Percentiles rank a stretch among this genome's conserved stretches.
phyloP scores from a whole-genome alignment of 2,797 vertebrate species.

The Yasuhikotakia modesta region DNA sequence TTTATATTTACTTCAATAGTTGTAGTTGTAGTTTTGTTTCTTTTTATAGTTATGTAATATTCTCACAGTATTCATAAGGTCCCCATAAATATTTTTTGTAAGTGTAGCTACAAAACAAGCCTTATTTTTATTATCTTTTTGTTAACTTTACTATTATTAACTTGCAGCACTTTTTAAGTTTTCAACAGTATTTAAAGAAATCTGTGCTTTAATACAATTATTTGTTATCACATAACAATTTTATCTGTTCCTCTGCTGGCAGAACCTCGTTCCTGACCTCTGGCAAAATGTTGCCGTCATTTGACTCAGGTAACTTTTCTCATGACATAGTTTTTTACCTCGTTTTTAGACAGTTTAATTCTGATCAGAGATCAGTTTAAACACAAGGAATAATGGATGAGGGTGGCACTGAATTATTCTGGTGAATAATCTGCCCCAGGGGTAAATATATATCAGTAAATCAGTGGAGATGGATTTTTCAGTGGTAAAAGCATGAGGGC shows the following conservation, averaged over 20 bases:
- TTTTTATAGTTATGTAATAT: background rate
- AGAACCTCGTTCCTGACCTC: constrained; percentile 32
- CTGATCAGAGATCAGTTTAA: constrained; percentile 17
- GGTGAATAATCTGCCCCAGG: constrained; percentile 7
- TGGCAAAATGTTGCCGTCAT: constrained; percentile 26
- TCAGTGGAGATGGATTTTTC: constrained; percentile 32
- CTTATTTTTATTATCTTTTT: no score
- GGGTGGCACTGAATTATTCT: background rate
- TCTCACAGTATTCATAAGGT: no score
- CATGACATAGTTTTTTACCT: constrained; percentile 34
- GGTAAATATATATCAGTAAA: constrained; percentile 40
- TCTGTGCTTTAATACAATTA: background rate
- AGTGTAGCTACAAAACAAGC: no score
- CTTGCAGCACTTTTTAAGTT: background rate
- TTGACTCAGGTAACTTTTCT: constrained; percentile 19
- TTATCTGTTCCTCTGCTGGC: constrained; percentile 1
- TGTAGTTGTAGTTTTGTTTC: no score
- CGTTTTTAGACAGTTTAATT: background rate
- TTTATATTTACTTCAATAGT: background rate
- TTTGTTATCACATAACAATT: background rate
- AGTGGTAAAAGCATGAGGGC: constrained; percentile 30
- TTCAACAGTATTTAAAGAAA: background rate
- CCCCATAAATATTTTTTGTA: no score
- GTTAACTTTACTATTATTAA: background rate
- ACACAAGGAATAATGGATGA: constrained; percentile 1